These are phyloP conservation scores for Dasysyrphus tricinctus DNA, from an alignment of 2,888 invertebrate species.

Conservation along the genomic window DNA sequence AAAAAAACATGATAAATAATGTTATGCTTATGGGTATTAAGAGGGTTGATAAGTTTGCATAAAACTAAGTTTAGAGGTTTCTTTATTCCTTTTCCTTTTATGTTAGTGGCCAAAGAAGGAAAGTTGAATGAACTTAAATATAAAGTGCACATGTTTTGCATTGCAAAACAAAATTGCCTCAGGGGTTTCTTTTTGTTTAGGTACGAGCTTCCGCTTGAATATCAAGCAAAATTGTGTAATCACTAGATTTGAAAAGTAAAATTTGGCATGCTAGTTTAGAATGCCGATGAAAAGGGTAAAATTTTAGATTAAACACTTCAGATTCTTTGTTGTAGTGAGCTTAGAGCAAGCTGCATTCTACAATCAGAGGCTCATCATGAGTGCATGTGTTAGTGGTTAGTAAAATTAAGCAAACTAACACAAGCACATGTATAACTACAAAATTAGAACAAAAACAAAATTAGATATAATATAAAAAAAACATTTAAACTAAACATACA, in stretches of 20 bases:
- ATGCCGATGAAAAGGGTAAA: no score
- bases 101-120: neutral
- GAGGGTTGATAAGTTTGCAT: neutral
- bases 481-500: no score
- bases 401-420: no score
- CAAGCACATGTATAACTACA: no score
- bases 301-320: no score
- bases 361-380: no score
- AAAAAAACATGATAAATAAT: neutral
- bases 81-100: neutral
- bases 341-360: no score
- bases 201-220: neutral
- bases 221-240: neutral
- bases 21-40: neutral
- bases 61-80: neutral
- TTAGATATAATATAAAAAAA: no score
- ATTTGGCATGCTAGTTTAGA: no score
- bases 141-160: neutral
- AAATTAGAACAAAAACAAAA: no score
- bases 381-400: no score
- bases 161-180: neutral
- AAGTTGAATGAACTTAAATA: conserved; percentile 8
- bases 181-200: neutral
- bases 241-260: neutral
- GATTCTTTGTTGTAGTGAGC: no score